A percentile compares a stretch with the other conserved stretches of the same genome.
phyloP scores from a whole-genome alignment of 2,797 vertebrate species.

The Oophaga sylvatica region DNA sequence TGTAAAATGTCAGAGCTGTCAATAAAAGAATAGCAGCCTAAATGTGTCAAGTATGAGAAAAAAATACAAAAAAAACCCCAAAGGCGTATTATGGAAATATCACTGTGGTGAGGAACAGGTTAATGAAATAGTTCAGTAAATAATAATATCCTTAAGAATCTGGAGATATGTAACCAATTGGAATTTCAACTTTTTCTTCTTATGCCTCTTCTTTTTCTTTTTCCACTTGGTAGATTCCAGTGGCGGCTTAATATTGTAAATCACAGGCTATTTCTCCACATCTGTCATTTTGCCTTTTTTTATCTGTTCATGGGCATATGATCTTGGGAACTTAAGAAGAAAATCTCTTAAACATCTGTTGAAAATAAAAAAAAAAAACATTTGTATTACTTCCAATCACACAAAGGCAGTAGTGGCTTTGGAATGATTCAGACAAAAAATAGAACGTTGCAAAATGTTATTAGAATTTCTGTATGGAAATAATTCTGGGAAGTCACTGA shows the following conservation, averaged over 20 bases:
- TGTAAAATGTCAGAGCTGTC: neutral
- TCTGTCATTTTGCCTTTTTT: slow-evolving; percentile 14
- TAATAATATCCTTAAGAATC: neutral
- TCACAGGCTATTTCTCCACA: neutral
- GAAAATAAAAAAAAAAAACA: neutral
- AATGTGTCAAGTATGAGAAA: neutral
- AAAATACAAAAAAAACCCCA: no score
- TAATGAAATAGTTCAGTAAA: neutral
- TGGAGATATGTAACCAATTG: neutral
- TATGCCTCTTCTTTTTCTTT: neutral
- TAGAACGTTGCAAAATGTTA: neutral
- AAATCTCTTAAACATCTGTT: neutral
- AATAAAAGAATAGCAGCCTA: neutral
- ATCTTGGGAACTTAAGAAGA: slow-evolving; percentile 10
- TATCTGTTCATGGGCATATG: slow-evolving; percentile 3
- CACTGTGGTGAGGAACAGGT: neutral
- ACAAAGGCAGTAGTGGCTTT: neutral
- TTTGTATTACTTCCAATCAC: neutral
- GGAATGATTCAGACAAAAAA: neutral
- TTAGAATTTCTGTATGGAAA: neutral
- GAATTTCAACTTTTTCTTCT: neutral
- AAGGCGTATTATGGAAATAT: neutral
- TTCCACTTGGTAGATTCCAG: neutral
- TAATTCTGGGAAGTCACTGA: neutral
- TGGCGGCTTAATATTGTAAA: slow-evolving; percentile 3